Conservation (phyloP, 1,140 invertebrate species). For the Penaeus indicus region DNA sequence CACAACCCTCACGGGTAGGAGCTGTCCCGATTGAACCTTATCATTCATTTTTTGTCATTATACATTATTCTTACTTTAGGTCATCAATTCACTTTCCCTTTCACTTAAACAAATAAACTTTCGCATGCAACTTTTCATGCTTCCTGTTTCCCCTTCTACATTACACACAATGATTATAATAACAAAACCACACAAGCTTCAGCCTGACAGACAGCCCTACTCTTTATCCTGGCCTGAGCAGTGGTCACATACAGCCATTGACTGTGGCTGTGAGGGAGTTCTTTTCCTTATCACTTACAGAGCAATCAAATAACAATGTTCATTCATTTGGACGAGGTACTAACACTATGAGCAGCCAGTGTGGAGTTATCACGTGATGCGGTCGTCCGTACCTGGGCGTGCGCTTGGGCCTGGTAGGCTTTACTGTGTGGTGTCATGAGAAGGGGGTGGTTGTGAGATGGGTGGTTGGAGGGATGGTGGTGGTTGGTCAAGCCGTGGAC, state of each 20-base stretch:
- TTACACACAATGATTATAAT: not conserved
- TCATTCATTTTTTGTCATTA: not conserved
- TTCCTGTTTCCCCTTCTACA: constrained; percentile 29
- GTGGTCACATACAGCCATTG: too few relatives aligned
- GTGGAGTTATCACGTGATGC: constrained; percentile 17
- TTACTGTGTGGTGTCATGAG: constrained; percentile 57
- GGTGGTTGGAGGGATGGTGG: constrained; percentile 57
- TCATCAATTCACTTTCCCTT: not conserved
- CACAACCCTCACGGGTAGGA: not conserved
- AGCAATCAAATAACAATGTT: constrained; percentile 1
- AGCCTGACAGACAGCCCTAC: too few relatives aligned
- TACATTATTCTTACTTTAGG: not conserved
- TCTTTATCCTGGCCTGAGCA: too few relatives aligned
- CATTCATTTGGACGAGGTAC: constrained; percentile 14
- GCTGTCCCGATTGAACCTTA: not conserved
- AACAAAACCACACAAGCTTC: not conserved
- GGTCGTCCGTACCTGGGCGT: constrained; percentile 54
- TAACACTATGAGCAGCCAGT: constrained; percentile 24
- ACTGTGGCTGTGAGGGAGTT: too few relatives aligned
- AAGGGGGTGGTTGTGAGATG: constrained; percentile 44
- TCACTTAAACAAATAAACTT: constrained; percentile 1
- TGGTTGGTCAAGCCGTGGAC: constrained; percentile 56
- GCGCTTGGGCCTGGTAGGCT: constrained; percentile 52
- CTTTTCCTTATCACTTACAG: too few relatives aligned
- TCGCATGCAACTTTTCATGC: constrained; percentile 38